Base-by-base conservation (phyloP, 2,113 vertebrate genomes). In the Myrmophylax atrothorax region DNA sequence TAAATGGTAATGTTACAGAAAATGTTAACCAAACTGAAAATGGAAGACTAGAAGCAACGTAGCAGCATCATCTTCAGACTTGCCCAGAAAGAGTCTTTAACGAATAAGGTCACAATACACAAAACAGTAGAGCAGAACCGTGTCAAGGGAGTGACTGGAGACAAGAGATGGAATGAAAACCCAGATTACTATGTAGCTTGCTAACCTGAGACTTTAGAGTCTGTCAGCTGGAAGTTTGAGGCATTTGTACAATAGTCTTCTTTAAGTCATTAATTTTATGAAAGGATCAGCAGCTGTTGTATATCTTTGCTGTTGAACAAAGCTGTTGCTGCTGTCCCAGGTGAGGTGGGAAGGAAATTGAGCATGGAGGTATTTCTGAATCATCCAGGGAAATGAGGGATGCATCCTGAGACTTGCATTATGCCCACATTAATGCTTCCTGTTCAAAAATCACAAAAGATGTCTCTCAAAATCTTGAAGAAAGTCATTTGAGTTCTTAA, bases 301-400 rank as follows among this genome's bases (percentile, higher is more conserved):
- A 33, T 0, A 0, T 49, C 24, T 66, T 44, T 56, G 37, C 12
- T 50, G 20, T 1, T 52, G 40, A 56, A 63, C 35, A 73, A 79
- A 55, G 8, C 37, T 25, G 63, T 59, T 55, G 26, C 38, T 26
- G 6, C 46, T 68, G 59, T 55, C 26, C 5, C 18, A 12, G 16
- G 38, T 59, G 24, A 53, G 22, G 20, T 52, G 20, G 19, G 55
- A 66, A 74, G 26, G 42, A 93, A 77, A 50, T 7, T 11, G 53
- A 74, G 23, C 20, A 35, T 35, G 77, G 64, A 50, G 19, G 8
- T 79, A 31, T 53, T 84, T 89, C 58, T 89, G 46, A 49, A 68
- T 80, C 26, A 59, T 46, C 12, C 23, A n/a, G 29, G 23, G 15
- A 52, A 72, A 56, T 46, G 37, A 55, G 44, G 22, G 15, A 38